These are phyloP conservation scores for Ectropis grisescens DNA, from an alignment of 1,140 invertebrate species.

Conservation along the genomic window DNA sequence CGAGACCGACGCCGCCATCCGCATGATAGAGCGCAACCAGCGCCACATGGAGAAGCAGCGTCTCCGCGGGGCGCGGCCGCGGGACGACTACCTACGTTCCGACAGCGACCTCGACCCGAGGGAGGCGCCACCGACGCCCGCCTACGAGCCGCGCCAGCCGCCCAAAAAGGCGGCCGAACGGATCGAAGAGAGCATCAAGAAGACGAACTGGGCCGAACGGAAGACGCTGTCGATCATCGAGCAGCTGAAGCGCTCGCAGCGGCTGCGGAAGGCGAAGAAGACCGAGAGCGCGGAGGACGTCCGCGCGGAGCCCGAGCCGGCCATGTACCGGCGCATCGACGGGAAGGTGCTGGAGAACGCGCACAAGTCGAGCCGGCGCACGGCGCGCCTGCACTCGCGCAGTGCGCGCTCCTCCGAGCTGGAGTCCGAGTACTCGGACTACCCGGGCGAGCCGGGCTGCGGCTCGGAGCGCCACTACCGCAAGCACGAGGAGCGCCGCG, in stretches of 20 bases:
- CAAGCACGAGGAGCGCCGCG: constrained; percentile 47
- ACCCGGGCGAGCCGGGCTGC: constrained; percentile 45
- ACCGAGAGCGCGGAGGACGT: constrained; percentile 53
- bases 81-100: constrained; percentile 43
- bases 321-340: constrained; percentile 58
- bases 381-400: constrained; percentile 65
- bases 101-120: constrained; percentile 43
- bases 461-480: constrained; percentile 59
- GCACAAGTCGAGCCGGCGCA: constrained; percentile 59
- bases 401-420: constrained; percentile 78
- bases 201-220: constrained; percentile 60
- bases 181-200: constrained; percentile 60
- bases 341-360: constrained; percentile 65
- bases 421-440: constrained; percentile 73
- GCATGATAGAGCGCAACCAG: constrained; percentile 67
- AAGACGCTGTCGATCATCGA: constrained; percentile 60
- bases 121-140: constrained; percentile 12
- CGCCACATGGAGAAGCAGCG: constrained; percentile 59
- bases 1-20: constrained; percentile 70
- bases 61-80: constrained; percentile 27
- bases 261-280: constrained; percentile 50
- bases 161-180: constrained; percentile 49
- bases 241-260: constrained; percentile 53
- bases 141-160: constrained; percentile 31
- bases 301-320: constrained; percentile 43